Base-by-base conservation (phyloP, 2,113 vertebrate genomes). In the Conger conger region DNA sequence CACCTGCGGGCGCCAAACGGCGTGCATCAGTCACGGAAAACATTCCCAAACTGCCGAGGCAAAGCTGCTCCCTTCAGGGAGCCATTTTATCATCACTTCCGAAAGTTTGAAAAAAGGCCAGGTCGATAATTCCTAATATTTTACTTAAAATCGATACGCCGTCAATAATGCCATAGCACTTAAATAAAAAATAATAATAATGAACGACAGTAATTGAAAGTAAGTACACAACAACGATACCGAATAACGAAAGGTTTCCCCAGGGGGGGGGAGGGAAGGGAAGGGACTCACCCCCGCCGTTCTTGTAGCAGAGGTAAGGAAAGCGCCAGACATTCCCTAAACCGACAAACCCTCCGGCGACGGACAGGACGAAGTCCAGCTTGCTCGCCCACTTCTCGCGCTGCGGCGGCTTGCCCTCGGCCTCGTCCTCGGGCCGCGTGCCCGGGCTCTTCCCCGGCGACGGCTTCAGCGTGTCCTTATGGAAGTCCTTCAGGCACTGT, bases 261-360 rank as follows among this genome's bases (percentile, higher is more conserved):
- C 3, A 42, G n/a, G n/a, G n/a, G n/a, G 20, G 27, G 5, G 27
- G 38, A 23, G 2, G 7, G 38, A 9, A 27, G 50, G 18, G 54
- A 23, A 36, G 15, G 8, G 1, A 30, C 96, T 96, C 76, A 98
- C 98, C 98, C 97, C 98, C 98, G 89, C 98, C 98, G 16, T 99
- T 99, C 88, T 99, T 99, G 87, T 99, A 99, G 97, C 98, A 99
- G 97, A 99, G 98, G 95, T 99, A 99, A 2, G 98, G 98, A 91
- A 99, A 99, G 53, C 98, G 96, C 98, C 98, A 99, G 83, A 99
- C 97, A 0, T 99, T 99, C 91, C 98, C 98, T 89, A 99, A 96
- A 80, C 98, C 98, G 27, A 99, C 98, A 57, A 99, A 99, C 60
- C 98, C 98, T 0, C 98, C 98, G 0, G 98, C 98, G 85, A 99